phyloP scores from a whole-genome alignment of 2,888 invertebrate genomes.

The Branchinecta sandiegonensis region DNA sequence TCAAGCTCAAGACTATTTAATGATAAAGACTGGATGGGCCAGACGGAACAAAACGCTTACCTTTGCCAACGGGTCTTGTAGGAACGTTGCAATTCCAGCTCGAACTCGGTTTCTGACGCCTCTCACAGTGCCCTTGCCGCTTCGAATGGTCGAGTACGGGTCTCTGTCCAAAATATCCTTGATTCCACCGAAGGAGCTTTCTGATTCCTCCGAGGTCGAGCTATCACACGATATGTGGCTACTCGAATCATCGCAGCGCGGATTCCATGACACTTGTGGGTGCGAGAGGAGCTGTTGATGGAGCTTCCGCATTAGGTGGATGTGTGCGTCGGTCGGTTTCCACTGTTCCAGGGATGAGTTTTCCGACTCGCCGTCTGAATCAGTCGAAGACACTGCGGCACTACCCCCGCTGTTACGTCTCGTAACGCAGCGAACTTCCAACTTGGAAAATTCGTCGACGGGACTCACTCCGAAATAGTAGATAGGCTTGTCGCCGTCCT shows the following conservation, averaged over 20 bases:
- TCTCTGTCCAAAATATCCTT: constrained; percentile 48
- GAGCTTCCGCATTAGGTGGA: constrained; percentile 6
- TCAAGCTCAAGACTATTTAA: too few species aligned
- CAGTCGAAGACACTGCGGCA: not conserved
- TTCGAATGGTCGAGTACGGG: constrained; percentile 57
- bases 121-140: constrained; percentile 79
- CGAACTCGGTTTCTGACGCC: constrained; percentile 87
- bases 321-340: constrained; percentile 6
- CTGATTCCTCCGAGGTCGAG: not conserved
- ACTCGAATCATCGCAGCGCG: not conserved
- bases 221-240: constrained; percentile 1
- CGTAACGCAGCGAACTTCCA: not conserved
- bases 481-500: not conserved
- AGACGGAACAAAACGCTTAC: constrained; percentile 40
- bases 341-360: constrained; percentile 5
- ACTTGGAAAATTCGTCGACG: not conserved
- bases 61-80: constrained; percentile 59
- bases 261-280: constrained; percentile 6
- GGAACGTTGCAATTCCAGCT: constrained; percentile 87
- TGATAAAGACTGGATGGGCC: too few species aligned
- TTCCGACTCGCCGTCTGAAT: constrained; percentile 15
- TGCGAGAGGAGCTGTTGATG: not conserved
- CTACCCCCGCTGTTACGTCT: not conserved
- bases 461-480: not conserved
- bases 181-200: constrained; percentile 51